phyloP scores from a whole-genome alignment of 1,140 invertebrate species.

The Drosophila virilis region DNA sequence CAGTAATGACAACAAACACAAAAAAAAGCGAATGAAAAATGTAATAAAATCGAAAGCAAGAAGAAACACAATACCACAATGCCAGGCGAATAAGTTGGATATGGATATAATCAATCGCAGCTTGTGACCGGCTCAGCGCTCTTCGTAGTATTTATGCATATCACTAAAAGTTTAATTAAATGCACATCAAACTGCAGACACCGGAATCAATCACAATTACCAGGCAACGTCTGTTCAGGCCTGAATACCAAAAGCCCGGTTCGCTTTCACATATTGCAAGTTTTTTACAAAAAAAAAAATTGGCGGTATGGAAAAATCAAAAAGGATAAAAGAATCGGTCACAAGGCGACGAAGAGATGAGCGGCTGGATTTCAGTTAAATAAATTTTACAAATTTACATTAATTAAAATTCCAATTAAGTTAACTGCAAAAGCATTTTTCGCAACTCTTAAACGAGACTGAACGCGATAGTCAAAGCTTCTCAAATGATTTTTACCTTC shows the following conservation, averaged over 20 bases:
- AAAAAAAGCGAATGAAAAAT: conserved; percentile 11
- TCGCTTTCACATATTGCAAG: neutral
- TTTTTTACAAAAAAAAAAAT: conserved; percentile 43
- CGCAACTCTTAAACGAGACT: neutral
- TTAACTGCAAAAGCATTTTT: conserved; percentile 2
- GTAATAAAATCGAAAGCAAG: conserved; percentile 2
- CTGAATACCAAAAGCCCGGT: neutral
- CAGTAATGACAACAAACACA: conserved; percentile 9
- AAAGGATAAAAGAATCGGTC: conserved; percentile 48
- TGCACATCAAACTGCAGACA: conserved; percentile 70
- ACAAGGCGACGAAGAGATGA: neutral
- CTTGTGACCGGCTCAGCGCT: neutral
- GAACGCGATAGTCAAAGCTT: neutral
- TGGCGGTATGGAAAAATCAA: conserved; percentile 53
- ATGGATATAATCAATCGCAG: conserved; percentile 24
- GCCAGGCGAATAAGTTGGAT: conserved; percentile 4
- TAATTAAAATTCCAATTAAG: conserved; percentile 69
- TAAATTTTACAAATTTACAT: conserved; percentile 37
- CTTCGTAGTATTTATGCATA: conserved; percentile 63
- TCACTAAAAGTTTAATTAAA: conserved; percentile 74
- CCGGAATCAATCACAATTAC: conserved; percentile 76
- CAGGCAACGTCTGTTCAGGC: conserved; percentile 13
- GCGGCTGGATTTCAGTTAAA: neutral
- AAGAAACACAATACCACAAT: neutral
- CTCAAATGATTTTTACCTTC: neutral